phyloP scores from a whole-genome alignment of 2,797 vertebrate genomes.

The Pampus argenteus region DNA sequence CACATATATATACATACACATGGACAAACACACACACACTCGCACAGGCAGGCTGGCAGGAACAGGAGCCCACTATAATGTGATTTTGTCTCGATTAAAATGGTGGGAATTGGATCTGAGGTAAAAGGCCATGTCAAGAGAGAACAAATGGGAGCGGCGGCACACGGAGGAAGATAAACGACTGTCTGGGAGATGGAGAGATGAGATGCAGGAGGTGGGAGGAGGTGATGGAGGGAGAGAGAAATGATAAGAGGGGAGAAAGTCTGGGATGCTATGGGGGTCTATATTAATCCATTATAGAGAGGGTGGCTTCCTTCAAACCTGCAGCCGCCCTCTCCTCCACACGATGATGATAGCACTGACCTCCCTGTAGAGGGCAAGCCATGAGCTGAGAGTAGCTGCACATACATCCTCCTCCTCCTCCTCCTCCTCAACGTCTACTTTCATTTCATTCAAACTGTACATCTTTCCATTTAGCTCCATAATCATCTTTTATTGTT shows the following conservation, averaged over 20 bases:
- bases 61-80: slow-evolving; percentile 68
- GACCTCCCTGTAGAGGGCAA: slow-evolving; percentile 53
- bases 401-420: slow-evolving; percentile 2
- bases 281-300: slow-evolving; percentile 66
- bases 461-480: slow-evolving; percentile 15
- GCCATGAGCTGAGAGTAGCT: slow-evolving; percentile 21
- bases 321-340: slow-evolving; percentile 38
- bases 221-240: slow-evolving; percentile 47
- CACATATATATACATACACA: slow-evolving; percentile 18
- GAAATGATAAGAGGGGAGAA: slow-evolving; percentile 34
- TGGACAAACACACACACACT: slow-evolving; percentile 12
- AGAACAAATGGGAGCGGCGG: slow-evolving; percentile 76
- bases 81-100: slow-evolving; percentile 83
- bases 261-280: slow-evolving; percentile 29
- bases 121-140: slow-evolving; percentile 83
- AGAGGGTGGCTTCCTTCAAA: slow-evolving; percentile 41
- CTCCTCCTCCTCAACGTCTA: not conserved
- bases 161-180: slow-evolving; percentile 76
- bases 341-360: slow-evolving; percentile 43
- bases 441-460: slow-evolving; percentile 1
- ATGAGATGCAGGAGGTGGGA: slow-evolving; percentile 53
- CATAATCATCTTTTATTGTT: slow-evolving; percentile 16
- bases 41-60: slow-evolving; percentile 35
- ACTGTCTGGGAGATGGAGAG: slow-evolving; percentile 76
- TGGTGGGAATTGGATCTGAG: slow-evolving; percentile 82